Base-by-base conservation (phyloP, 2,113 vertebrate genomes). In the Lampris incognitus region DNA sequence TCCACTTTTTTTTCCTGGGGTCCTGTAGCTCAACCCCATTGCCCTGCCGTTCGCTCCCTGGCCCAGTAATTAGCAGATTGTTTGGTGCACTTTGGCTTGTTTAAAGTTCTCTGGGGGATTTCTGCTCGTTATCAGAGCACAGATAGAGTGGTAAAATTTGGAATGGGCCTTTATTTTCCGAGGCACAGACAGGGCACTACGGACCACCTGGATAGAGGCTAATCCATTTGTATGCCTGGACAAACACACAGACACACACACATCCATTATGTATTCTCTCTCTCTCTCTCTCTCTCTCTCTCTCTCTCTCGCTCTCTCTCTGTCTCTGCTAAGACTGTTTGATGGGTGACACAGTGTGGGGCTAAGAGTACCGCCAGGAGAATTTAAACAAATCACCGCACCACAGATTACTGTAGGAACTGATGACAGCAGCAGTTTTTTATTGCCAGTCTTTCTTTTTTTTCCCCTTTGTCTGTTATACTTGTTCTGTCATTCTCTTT, bases 361-460 rank as follows among this genome's bases (percentile, higher is more conserved):
- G 69, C 79, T 63, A 61, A 74, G 63, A 76, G 55, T 5, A 40
- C 73, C 37, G 66, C 83, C 81, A 62, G 79, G 76, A 73, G 78
- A 85, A 76, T 86, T 76, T 55, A 85, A 87, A 67, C 71, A 57
- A 58, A 64, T 67, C 74, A 66, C 88, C 85, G 84, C 85, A 76
- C 11, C 42, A 68, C 65, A 76, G 77, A 89, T 90, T 86, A 81
- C 61, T 55, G 63, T 86, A 85, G 87, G 84, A 87, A 88, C 81
- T 36, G 11, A 57, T 70, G 82, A 88, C 81, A 77, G 72, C 64
- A 44, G 66, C 3, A 37, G 48, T 79, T 75, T 78, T 65, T 71
- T 60, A 70, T 78, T 24, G 24, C 24, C 24, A 24, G 24, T 71
- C 55, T 42, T 74, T 51, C 72, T 50, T 38, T 58, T 37, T 74